These are phyloP conservation scores for Rhabdomys dilectus DNA, from an alignment of 2,113 vertebrate species.

Conservation along the genomic window DNA sequence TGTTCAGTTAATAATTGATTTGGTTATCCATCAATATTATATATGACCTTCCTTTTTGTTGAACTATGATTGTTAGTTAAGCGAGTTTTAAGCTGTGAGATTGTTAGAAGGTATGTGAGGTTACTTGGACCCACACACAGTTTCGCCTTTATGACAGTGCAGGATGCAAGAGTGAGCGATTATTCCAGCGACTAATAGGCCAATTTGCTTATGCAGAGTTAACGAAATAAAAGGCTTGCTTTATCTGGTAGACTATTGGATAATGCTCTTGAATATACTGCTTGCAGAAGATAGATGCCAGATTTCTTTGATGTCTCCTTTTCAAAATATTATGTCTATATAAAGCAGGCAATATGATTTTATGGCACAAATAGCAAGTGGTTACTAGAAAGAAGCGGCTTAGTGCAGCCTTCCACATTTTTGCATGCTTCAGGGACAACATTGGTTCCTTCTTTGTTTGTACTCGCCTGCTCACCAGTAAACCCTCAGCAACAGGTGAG, in stretches of 20 bases:
- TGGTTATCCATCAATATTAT: slow-evolving; percentile 57
- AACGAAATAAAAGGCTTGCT: background rate
- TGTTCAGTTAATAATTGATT: slow-evolving; percentile 41
- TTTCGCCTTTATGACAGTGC: background rate
- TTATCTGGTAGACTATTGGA: background rate
- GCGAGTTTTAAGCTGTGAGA: background rate
- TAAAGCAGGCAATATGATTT: background rate
- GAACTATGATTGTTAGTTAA: background rate
- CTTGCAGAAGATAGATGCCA: background rate
- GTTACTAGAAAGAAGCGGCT: background rate
- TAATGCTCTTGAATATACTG: background rate
- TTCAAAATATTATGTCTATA: background rate
- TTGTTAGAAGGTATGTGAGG: background rate
- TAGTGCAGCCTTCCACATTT: background rate
- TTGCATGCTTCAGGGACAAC: background rate
- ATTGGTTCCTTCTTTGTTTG: background rate
- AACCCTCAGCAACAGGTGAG: background rate
- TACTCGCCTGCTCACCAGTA: background rate
- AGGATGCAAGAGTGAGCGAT: background rate
- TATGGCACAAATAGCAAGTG: background rate
- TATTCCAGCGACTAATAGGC: background rate
- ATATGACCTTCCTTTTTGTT: background rate
- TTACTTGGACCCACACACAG: background rate
- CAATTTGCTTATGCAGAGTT: background rate
- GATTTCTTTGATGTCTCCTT: slow-evolving; percentile 5